Evolutionary conservation across 2,888 invertebrate genomes (phyloP), one percentile per base, ranked within the genome.

Genomic region (Cancer borealis): DNA sequence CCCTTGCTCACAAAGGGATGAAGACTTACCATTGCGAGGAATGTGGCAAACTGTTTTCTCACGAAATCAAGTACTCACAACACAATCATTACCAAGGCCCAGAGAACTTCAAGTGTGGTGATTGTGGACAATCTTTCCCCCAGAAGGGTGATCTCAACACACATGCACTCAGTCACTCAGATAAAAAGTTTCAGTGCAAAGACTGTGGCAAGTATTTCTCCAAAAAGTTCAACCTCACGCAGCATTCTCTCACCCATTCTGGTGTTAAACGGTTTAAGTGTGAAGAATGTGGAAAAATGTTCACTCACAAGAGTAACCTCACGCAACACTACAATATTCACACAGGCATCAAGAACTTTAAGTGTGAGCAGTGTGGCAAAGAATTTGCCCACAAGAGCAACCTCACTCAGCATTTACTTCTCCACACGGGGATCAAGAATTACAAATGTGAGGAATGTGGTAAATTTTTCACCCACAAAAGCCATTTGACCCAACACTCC

Each of bases 181-280:
- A 30, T 26, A 92, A 88, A 54, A 92, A 45, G 47, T 93, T 54
- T 79, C 30, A 93, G 45, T 93, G 93, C 47, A 39, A 84, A 73
- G 45, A 84, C 8, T 93, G 93, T 60, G 84, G 84, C 45, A 90
- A 91, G 49, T 8, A 21, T 17, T 91, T 93, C 47, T 49, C 73
- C 6, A 79, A 49, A 21, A 49, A 54, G 12, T 49, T 91, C 54
- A 79, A 84, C 26, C 93, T 93, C 30, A 91, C 46, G 5, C 79
- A 84, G 84, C 93, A 93, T 30, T 39, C n/a, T 14, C 91, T 93
- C 66, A 79, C 79, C n/a, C 93, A 93, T 46, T 88, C 89, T 17
- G 90, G 90, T 17, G 47, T 79, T 5, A 93, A 93, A 90, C 45
- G 73, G 47, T 93, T 88, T 17, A 90, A 73, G 46, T 93, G 93